Evolutionary conservation across 1,140 invertebrate species (phyloP), one percentile per base, ranked within the genome.

Genomic region (Thaumetopoea pityocampa): DNA sequence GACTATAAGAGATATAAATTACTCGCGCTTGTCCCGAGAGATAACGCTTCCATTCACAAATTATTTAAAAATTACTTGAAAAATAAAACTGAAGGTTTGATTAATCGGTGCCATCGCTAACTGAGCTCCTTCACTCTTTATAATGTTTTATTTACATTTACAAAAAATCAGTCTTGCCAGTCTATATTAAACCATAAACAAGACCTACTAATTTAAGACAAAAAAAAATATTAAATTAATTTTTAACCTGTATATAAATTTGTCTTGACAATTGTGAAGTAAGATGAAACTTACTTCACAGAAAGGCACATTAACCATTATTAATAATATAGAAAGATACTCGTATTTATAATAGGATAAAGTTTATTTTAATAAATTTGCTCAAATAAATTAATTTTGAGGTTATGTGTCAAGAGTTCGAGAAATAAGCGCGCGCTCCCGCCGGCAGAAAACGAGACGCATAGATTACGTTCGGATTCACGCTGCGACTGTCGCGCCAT

Each of bases 11-110:
- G 43, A 52, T 67, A 70, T 69, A 69, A 67, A 69, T 69, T 53
- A 64, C 65, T 49, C 44, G 34, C 30, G 34, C 44, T 56, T 49
- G 42, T 52, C 41, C 19, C 51, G 10, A 26, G 35, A 41, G 66
- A 64, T 69, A 69, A 47, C 52, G 46, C 46, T 49, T 42, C 38
- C 54, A 65, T 72, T 73, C 61, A 69, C 63, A 70, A 68, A 72
- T 67, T 62, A 66, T 63, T 67, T 40, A 62, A n/a, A 65, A 67
- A 65, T 58, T 58, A 55, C 47, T 48, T 45, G 37, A 57, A 56
- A 65, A 57, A 58, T 40, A 60, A 57, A 65, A 61, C 40, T 30
- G 27, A 36, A 30, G 33, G 22, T 59, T 35, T 67, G 63, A 62
- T 67, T 59, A 67, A 67, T 67, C 28, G 52, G 37, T 34, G 51